phyloP scores from a whole-genome alignment of 2,888 invertebrate genomes.

The Apodemia hepburni region DNA sequence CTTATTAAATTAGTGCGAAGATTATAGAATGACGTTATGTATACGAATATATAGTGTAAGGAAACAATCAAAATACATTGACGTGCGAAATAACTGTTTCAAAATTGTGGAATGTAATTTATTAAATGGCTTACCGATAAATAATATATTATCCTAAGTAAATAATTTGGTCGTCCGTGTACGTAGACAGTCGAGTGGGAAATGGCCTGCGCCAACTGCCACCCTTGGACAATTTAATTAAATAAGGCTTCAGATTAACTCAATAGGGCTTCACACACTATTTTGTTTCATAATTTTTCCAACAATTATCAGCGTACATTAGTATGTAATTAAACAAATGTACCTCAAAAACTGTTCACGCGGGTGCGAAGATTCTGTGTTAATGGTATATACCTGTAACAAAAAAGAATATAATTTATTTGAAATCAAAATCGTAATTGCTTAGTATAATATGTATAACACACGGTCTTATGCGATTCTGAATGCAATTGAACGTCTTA shows the following conservation, averaged over 20 bases:
- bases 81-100: constrained; percentile 10
- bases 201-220: constrained; percentile 55
- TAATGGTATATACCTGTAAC: constrained; percentile 61
- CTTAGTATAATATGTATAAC: neutral
- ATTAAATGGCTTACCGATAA: constrained; percentile 17
- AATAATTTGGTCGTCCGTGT: constrained; percentile 41
- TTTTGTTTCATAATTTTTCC: constrained; percentile 67
- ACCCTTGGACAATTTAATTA: constrained; percentile 75
- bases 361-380: neutral
- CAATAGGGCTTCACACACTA: constrained; percentile 69
- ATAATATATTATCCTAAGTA: constrained; percentile 18
- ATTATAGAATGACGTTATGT: no score
- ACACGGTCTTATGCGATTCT: no score
- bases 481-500: no score
- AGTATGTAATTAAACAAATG: constrained; percentile 5
- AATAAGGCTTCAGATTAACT: constrained; percentile 78
- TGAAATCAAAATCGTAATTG: neutral
- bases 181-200: constrained; percentile 46
- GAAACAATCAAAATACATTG: neutral
- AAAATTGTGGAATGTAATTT: constrained; percentile 19
- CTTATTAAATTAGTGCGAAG: no score
- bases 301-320: constrained; percentile 25
- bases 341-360: neutral
- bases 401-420: constrained; percentile 53
- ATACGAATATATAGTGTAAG: neutral